Evolutionary conservation across 2,113 vertebrate genomes (phyloP), one percentile per base, ranked within the genome.

Genomic region (Drymodes brunneopygia): DNA sequence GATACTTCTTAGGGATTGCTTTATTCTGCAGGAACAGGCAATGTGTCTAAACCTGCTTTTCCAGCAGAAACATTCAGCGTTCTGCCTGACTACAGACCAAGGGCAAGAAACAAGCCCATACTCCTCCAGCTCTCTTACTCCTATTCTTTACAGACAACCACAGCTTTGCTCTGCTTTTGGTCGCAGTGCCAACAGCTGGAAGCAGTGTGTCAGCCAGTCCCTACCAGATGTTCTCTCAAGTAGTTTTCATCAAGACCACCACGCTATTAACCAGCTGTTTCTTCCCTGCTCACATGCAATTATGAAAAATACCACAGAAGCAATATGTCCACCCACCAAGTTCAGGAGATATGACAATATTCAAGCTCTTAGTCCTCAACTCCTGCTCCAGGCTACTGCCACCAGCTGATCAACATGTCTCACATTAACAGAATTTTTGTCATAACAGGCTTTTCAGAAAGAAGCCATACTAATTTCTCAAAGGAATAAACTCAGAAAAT

Each of bases 131-230:
- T 11, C 24, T 61, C 62, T 35, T 28, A 38, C 16, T 60, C 78
- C 66, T 58, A 0, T 24, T 71, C 65, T 40, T 45, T 5, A 13
- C 0, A 65, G 74, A 12, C 38, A 84, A 1, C 14, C 18, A 15
- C 1, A 9, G 33, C 22, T 9, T 25, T 45, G 44, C 51, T 51
- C 44, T 81, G 74, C 16, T 20, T 17, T 31, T 0, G 1, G 25
- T 24, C 51, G 13, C 60, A 69, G 82, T 18, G 28, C 64, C 38
- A 58, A 11, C n/a, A 83, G 60, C 58, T 86, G 38, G 38, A 71
- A 83, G 66, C 51, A 66, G 35, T 5, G 5, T 3, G 7, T 35
- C 31, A 79, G 45, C 42, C 50, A 86, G 81, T 9, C 74, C n/a
- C 22, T 16, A n/a, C 23, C 61, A 75, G 57, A 57, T 65, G 45